Percentiles rank a stretch among this genome's conserved stretches.
Evolutionary conservation across 2,888 invertebrate genomes (phyloP).

Genomic region (Cynaeus angustus): DNA sequence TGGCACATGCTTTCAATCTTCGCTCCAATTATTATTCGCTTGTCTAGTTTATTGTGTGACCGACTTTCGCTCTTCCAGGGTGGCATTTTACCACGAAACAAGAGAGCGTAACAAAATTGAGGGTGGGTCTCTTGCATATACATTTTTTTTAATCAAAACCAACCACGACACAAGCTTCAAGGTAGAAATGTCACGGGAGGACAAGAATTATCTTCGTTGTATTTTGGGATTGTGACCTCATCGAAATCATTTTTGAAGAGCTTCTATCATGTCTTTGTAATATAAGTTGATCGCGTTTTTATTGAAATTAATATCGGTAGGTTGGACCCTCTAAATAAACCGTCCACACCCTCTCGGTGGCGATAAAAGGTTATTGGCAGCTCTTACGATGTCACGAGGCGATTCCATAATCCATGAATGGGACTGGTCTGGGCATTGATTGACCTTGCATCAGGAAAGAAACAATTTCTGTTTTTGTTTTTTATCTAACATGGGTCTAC

Average conservation of each 20-base stretch:
- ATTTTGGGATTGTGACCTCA: neutral
- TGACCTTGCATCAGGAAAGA: slow-evolving; percentile 34
- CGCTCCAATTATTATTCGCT: slow-evolving; percentile 5
- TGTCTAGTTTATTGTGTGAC: slow-evolving; percentile 17
- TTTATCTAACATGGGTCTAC: neutral
- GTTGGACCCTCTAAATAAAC: slow-evolving; percentile 44
- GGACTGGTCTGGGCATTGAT: slow-evolving; percentile 54
- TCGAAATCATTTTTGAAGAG: no score
- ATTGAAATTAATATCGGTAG: slow-evolving; percentile 37
- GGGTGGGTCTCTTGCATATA: slow-evolving; percentile 31
- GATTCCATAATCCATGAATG: slow-evolving; percentile 54
- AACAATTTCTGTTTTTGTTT: neutral
- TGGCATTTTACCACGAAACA: slow-evolving; percentile 37
- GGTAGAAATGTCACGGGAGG: slow-evolving; percentile 25
- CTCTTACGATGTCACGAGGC: slow-evolving; percentile 55
- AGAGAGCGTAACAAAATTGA: slow-evolving; percentile 16
- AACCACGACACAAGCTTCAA: slow-evolving; percentile 6
- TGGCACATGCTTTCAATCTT: slow-evolving; percentile 9
- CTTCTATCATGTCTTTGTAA: no score
- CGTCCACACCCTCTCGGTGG: slow-evolving; percentile 43
- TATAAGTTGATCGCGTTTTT: slow-evolving; percentile 16
- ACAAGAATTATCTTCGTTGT: slow-evolving; percentile 3
- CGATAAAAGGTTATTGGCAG: slow-evolving; percentile 61
- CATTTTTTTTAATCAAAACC: slow-evolving; percentile 21
- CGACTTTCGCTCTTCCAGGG: slow-evolving; percentile 27